A percentile compares a stretch with the other conserved stretches of the same genome.
These are phyloP conservation scores for Cyanoderma ruficeps DNA, from an alignment of 2,113 vertebrate genomes.

Conservation along the genomic window DNA sequence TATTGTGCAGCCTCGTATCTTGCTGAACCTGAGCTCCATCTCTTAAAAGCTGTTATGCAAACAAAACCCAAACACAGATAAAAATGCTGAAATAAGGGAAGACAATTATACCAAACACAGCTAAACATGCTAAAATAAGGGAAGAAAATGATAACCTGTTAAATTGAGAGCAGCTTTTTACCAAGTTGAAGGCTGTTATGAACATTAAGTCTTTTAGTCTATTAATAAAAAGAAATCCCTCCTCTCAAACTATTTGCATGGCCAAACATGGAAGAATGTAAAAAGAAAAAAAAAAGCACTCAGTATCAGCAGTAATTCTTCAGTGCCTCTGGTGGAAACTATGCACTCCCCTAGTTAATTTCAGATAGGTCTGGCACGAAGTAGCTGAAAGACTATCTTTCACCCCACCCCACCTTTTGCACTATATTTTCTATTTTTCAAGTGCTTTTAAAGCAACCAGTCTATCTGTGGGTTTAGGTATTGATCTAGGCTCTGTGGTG, in stretches of 20 bases:
- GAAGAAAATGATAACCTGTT: not conserved
- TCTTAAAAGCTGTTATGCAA: not conserved
- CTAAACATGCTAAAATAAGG: not conserved
- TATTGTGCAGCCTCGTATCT: not conserved
- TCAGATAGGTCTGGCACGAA: not conserved
- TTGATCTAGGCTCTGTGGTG: conserved; percentile 16
- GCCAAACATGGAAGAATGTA: not conserved
- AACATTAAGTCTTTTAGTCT: not conserved
- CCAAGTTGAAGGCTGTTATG: not conserved
- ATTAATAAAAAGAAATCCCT: not conserved
- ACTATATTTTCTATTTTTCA: not conserved
- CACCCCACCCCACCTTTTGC: not conserved
- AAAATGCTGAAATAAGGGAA: not conserved
- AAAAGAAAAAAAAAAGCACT: not conserved
- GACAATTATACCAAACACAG: not conserved
- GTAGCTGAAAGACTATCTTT: not conserved
- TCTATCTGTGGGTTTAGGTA: not conserved
- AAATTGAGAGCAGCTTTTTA: not conserved
- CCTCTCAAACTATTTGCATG: not conserved
- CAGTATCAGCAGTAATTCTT: not conserved
- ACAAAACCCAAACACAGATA: not conserved
- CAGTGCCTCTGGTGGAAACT: not conserved
- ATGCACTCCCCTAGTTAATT: not conserved
- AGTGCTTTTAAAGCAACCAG: not conserved
- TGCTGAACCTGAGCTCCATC: accelerated